A percentile compares a stretch with the other conserved stretches of the same genome.
These are phyloP conservation scores for Phortica okadai DNA, from an alignment of 2,888 invertebrate species.

Conservation along the genomic window DNA sequence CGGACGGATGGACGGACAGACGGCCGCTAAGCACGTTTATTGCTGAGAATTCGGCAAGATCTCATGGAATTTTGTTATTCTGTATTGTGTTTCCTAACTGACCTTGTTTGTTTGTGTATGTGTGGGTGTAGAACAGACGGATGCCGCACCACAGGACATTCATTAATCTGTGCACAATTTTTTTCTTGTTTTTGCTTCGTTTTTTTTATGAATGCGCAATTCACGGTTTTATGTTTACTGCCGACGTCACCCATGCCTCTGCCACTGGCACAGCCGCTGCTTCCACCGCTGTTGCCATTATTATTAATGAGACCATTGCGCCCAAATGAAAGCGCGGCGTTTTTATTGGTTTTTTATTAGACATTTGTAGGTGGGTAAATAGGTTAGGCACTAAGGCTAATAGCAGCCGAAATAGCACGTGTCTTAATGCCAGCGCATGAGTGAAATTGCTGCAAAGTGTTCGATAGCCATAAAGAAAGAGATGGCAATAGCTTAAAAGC, in stretches of 20 bases:
- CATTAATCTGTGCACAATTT: not conserved
- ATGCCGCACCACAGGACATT: not conserved
- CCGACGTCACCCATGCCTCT: not conserved
- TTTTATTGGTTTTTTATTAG: constrained; percentile 1
- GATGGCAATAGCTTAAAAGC: not conserved
- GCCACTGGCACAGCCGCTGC: not conserved
- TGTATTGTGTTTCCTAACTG: not conserved
- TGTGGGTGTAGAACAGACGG: not conserved
- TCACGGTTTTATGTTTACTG: constrained; percentile 1
- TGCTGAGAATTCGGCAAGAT: no score
- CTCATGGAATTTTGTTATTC: no score
- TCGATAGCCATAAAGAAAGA: not conserved
- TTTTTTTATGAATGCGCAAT: not conserved
- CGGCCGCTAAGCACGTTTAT: no score
- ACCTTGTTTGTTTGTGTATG: not conserved
- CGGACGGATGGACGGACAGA: no score
- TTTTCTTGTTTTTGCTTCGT: not conserved
- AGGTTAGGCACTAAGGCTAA: not conserved
- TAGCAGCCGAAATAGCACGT: not conserved
- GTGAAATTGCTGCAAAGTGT: not conserved
- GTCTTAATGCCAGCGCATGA: no score
- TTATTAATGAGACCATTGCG: constrained; percentile 2
- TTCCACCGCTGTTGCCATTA: not conserved
- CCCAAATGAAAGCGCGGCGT: not conserved
- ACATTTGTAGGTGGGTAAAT: not conserved